Evolutionary conservation across 2,888 invertebrate species (phyloP).

Genomic region (Xestoiulus laeticollis): DNA sequence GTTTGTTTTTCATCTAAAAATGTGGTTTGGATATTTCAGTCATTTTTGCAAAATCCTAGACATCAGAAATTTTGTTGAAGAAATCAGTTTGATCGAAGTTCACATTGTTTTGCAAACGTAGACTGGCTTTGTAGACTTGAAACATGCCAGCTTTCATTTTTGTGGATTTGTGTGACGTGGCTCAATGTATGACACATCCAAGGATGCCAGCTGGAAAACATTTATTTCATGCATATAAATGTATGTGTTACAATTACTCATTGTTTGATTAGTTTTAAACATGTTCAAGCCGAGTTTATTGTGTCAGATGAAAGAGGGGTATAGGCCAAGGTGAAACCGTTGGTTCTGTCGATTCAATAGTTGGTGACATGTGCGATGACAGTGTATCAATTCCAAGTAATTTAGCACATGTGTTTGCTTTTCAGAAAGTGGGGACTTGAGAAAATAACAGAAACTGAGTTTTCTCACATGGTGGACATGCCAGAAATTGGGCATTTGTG

Average conservation of each 20-base stretch:
- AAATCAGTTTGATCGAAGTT: too few species aligned
- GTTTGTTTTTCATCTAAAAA: too few species aligned
- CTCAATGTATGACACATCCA: background rate
- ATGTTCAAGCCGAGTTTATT: background rate
- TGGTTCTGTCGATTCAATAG: background rate
- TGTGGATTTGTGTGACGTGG: background rate
- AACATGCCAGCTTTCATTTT: background rate
- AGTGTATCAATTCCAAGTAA: background rate
- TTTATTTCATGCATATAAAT: constrained; percentile 18
- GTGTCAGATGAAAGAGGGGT: background rate
- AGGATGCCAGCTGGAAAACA: constrained; percentile 5
- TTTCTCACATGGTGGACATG: background rate
- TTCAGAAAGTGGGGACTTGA: background rate
- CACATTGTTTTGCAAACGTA: too few species aligned
- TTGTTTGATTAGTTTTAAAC: constrained; percentile 12
- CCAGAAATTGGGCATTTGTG: too few species aligned
- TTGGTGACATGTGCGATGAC: background rate
- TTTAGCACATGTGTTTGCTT: background rate
- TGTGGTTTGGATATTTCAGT: too few species aligned
- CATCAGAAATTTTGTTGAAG: too few species aligned
- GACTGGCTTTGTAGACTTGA: background rate
- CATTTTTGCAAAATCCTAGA: too few species aligned
- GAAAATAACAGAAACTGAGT: too few species aligned
- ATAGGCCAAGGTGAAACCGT: background rate
- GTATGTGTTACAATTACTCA: background rate